Evolutionary conservation across 2,888 invertebrate species (phyloP).

Genomic region (Athalia cordata): DNA sequence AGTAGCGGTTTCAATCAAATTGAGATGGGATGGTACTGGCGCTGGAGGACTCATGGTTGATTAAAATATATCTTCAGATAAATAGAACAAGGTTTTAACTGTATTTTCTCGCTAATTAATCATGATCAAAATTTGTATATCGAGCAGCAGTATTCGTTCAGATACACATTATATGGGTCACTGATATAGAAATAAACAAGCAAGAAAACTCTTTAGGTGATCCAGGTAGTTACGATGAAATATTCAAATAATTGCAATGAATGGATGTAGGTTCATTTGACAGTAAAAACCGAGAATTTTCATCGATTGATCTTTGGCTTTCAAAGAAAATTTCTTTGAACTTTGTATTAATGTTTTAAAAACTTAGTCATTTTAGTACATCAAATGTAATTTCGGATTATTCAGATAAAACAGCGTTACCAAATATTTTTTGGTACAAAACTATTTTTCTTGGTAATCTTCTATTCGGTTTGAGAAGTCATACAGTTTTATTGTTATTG

Average conservation of each 20-base stretch:
- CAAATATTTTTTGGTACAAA: conserved; percentile 20
- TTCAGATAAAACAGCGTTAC: not conserved
- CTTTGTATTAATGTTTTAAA: not conserved
- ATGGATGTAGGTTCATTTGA: not conserved
- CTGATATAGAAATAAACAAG: not conserved
- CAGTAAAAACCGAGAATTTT: not conserved
- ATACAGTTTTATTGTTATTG: not conserved
- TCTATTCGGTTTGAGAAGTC: not conserved
- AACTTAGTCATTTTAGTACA: not conserved
- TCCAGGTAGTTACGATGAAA: not conserved
- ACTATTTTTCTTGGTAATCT: not conserved
- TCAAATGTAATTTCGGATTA: not conserved
- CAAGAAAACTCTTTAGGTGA: not conserved
- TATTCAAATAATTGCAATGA: not conserved
- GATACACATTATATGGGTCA: not conserved
- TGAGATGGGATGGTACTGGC: conserved; percentile 70
- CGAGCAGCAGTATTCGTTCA: not conserved
- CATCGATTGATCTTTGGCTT: not conserved
- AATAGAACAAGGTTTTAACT: too few relatives aligned
- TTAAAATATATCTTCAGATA: not conserved
- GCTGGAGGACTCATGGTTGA: conserved; percentile 58
- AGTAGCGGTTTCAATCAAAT: conserved; percentile 68
- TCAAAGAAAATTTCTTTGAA: conserved; percentile 1
- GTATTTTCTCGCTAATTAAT: conserved; percentile 8
- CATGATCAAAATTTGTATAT: conserved; percentile 2